Base-by-base conservation (phyloP, 1,140 invertebrate species). In the Penaeus indicus region DNA sequence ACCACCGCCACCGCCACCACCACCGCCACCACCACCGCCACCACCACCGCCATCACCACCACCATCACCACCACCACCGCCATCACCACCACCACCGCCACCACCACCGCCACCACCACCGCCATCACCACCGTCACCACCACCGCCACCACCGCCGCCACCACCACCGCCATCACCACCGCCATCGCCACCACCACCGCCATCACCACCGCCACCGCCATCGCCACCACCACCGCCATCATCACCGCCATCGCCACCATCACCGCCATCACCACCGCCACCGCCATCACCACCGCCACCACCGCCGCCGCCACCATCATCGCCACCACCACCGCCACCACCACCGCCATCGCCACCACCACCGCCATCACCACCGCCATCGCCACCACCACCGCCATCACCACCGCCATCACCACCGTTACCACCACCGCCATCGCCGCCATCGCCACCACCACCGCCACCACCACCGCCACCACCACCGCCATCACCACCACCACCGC, bases 101-200 rank as follows among this genome's bases (percentile, higher is more conserved):
- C 27, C 72, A 77, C 72, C 72, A 77, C 27, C 72, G 32, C 72
- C 25, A 77, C 72, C 72, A 77, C 72, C 72, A 77, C 72, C 72
- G 32, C 72, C 25, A 77, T 27, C 72, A 77, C 27, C 72, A 77
- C 27, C 72, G 32, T 27, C 25, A 77, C 72, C 72, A 77, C 72
- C 72, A 77, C 72, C 72, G 32, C 27, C 32, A 27, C 72, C 27
- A 77, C 72, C 72, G 32, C 27, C 72, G 25, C 72, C 25, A 77
- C 27, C 72, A 77, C 72, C 72, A 77, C 18, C 25, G 13, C 27
- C 72, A 77, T 27, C 18, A 18, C 72, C 27, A 21, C 72, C 13
- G 13, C 72, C 18, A 18, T 25, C 27, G 13, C 27, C 13, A 77
- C 27, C 18, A 77, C 27, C 72, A 77, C 27, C 25, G 32, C 72